phyloP scores from a whole-genome alignment of 2,797 vertebrate genomes.

The Chloroceryle inda region DNA sequence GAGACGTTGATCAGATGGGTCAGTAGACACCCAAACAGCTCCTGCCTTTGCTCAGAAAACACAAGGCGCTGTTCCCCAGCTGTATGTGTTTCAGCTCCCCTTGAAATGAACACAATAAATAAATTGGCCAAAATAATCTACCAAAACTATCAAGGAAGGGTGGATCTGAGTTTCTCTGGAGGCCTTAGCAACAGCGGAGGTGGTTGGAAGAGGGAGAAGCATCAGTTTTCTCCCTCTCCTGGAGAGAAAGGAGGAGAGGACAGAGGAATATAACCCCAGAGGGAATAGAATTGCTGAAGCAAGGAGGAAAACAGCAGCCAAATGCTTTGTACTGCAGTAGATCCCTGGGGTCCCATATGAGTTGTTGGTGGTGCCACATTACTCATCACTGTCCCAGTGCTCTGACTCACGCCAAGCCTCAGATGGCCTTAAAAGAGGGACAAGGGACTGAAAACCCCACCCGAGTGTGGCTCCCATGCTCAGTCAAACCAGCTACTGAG shows the following conservation, averaged over 20 bases:
- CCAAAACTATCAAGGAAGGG: background rate
- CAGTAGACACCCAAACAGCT: background rate
- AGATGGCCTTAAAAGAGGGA: background rate
- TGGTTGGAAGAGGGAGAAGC: background rate
- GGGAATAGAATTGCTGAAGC: background rate
- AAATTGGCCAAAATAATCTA: background rate
- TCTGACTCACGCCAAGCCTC: background rate
- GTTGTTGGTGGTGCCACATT: background rate
- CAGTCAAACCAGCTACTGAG: background rate
- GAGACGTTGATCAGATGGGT: background rate
- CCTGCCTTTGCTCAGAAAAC: background rate
- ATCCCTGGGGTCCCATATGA: background rate
- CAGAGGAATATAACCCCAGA: background rate
- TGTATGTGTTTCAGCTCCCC: background rate
- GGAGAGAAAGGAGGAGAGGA: background rate
- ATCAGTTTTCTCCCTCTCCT: background rate
- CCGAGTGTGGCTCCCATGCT: accelerated
- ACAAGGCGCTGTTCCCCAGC: accelerated
- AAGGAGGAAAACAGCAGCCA: background rate
- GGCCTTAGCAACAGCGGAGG: background rate
- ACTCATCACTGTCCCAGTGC: accelerated
- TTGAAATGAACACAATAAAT: background rate
- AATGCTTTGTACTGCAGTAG: background rate
- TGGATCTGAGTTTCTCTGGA: background rate
- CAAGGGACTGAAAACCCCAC: background rate